These are phyloP conservation scores for Saccostrea glomerata DNA, from an alignment of 1,140 invertebrate genomes.

Conservation along the genomic window DNA sequence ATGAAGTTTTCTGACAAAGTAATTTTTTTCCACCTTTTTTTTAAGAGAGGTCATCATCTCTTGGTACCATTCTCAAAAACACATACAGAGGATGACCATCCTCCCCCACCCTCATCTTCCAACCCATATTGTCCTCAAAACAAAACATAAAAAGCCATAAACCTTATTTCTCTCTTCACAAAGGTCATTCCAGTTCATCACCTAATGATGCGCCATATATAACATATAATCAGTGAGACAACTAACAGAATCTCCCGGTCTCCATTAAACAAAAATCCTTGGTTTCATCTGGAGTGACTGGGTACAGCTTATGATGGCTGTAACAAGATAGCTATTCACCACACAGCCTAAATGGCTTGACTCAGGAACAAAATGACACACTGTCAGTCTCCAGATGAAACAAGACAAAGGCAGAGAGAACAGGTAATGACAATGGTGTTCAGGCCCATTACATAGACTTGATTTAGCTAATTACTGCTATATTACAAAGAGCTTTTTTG, in stretches of 20 bases:
- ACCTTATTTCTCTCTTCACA: background rate
- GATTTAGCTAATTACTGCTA: background rate
- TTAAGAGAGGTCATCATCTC: too few species aligned
- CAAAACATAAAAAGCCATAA: background rate
- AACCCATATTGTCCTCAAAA: background rate
- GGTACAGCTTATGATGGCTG: background rate
- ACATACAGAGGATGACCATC: background rate
- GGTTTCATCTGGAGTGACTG: background rate
- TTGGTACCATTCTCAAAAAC: too few species aligned
- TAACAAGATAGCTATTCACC: background rate
- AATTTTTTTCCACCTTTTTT: too few species aligned
- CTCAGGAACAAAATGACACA: background rate
- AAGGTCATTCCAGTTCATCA: too few species aligned
- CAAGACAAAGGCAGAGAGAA: background rate
- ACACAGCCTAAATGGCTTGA: background rate
- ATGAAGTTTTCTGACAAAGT: too few species aligned
- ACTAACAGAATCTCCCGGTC: too few species aligned
- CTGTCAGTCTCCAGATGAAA: background rate
- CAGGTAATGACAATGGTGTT: constrained; percentile 23
- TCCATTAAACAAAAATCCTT: background rate
- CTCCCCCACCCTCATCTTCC: too few species aligned
- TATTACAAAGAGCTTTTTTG: background rate
- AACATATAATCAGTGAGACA: too few species aligned
- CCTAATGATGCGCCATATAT: too few species aligned
- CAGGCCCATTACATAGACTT: background rate